Base-by-base conservation (phyloP, 2,113 vertebrate genomes). In the Chinchilla lanigera region DNA sequence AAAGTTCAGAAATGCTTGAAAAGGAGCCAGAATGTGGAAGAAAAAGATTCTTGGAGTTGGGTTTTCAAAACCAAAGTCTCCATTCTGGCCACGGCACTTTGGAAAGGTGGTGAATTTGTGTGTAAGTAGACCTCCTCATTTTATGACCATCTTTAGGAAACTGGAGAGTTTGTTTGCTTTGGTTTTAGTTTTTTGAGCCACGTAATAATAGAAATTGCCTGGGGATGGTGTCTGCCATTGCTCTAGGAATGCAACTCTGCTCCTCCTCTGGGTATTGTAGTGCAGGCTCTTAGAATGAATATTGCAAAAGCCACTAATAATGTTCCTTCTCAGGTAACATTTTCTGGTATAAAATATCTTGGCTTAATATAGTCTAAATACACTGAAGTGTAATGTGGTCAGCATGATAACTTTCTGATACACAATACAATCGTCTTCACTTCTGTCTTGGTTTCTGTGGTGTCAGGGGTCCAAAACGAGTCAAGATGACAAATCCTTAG, bases 271-370 rank as follows among this genome's bases (percentile, higher is more conserved):
- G 95, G 95, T 60, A 52, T 56, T 71, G 30, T 73, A 30, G 10
- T 10, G 30, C 30, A 47, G 63, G 80, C 75, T 96, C 89, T 92
- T 93, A 61, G 63, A 87, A 84, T 56, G 95, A 92, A 24, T 92
- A 92, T 61, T 89, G 88, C 78, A 96, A 96, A 89, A 92, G 65
- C 69, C 86, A 89, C 92, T 91, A 86, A 97, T 90, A 95, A 95
- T 41, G 77, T 58, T 65, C 73, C 88, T 96, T 98, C 98, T 98
- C 92, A 89, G 88, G 96, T 97, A 96, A 97, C 93, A 38, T 95
- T 89, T 97, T 97, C 88, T 97, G 90, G 90, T 96, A 89, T 96
- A 96, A 96, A 90, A 90, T 96, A 95, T 97, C 92, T 71, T 93
- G 60, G 82, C 56, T 86, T 92, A 92, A 90, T 97, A 61, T 69